A percentile compares a stretch with the other conserved stretches of the same genome.
phyloP scores from a whole-genome alignment of 1,140 invertebrate species.

The Zaprionus vittiger region DNA sequence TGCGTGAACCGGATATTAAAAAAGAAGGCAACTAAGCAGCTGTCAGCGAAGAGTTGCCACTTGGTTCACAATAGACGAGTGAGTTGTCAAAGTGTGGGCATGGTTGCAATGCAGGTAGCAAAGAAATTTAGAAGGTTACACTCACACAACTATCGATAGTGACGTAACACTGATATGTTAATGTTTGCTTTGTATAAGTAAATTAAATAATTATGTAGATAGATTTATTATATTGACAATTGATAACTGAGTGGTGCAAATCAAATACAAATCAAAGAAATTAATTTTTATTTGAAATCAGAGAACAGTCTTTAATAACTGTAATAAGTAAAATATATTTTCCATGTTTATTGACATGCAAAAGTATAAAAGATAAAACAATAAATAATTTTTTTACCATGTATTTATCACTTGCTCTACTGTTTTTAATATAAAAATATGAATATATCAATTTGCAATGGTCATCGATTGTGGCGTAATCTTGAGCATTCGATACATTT shows the following conservation, averaged over 20 bases:
- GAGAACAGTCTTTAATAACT: no score
- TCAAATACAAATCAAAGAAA: no score
- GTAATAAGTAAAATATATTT: no score
- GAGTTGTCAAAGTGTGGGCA: conserved; percentile 25
- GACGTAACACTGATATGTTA: not conserved
- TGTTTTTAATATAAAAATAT: no score
- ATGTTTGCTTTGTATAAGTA: not conserved
- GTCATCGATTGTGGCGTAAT: conserved; percentile 2
- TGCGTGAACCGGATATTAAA: conserved; percentile 76
- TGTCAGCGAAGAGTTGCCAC: conserved; percentile 41
- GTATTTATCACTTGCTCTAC: no score
- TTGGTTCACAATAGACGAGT: conserved; percentile 23
- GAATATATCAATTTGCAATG: not conserved
- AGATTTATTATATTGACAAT: no score
- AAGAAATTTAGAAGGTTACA: not conserved
- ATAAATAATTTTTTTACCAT: not conserved
- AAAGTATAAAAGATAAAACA: not conserved
- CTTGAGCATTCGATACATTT: not conserved
- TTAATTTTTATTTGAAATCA: no score
- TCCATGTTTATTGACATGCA: no score
- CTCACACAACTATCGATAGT: not conserved
- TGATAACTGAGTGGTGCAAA: no score
- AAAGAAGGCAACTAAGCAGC: conserved; percentile 62
- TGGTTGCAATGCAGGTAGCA: conserved; percentile 21
- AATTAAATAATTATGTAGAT: not conserved